Evolutionary conservation across 2,797 vertebrate genomes (phyloP), one percentile per base, ranked within the genome.

Genomic region (Danio aesculapii): DNA sequence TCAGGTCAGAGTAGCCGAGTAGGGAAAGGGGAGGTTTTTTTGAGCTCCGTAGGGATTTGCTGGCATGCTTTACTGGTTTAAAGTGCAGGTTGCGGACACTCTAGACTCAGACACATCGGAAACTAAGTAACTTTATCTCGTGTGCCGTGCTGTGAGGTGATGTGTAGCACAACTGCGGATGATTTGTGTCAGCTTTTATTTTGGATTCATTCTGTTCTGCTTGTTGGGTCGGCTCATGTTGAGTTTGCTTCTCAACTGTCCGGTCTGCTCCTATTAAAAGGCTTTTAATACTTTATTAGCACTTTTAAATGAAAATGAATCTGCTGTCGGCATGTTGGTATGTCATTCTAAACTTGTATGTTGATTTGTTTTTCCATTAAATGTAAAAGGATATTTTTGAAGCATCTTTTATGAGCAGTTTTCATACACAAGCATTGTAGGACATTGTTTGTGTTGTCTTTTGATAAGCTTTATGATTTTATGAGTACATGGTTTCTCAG

Each of bases 71-170:
- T 64, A 43, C 62, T 59, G 66, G 83, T 81, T 67, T 86, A 55
- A 77, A 84, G 68, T 73, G 69, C 14, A 52, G 72, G 59, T 84
- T 88, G 84, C 76, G 67, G 86, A 82, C 71, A 81, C 66, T 63
- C 70, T 80, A 81, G 49, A 83, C 84, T 70, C 72, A 79, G 63
- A 78, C 43, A 53, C 74, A 85, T 52, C 43, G 83, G 85, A 87
- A 85, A 87, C 64, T 85, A 63, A 19, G 85, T 85, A 89, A 87
- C 72, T 62, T 76, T 66, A 86, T 83, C 72, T 83, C 61, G 41
- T 59, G 41, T 74, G 75, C 62, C 74, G 44, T 73, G 70, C 73
- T 72, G 58, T 80, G 75, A 72, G 57, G 78, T 86, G 75, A 83
- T 72, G 78, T 78, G 66, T 7, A 58, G 73, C 74, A 76, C 73